Conservation (phyloP, 2,797 vertebrate species). For the Hydrolagus colliei region DNA sequence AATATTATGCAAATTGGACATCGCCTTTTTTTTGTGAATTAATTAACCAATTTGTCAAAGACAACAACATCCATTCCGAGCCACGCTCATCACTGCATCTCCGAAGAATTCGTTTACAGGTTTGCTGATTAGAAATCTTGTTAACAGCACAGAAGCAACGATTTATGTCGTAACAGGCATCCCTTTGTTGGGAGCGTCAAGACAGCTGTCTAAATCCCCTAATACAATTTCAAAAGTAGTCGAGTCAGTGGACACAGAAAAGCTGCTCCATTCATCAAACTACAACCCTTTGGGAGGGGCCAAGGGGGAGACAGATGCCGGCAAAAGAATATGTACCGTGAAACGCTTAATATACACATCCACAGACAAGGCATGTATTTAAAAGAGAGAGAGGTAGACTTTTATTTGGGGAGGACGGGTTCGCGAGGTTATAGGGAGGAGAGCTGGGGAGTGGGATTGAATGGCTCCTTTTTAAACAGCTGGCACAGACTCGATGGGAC, state of each 20-base stretch:
- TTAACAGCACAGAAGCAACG: not conserved
- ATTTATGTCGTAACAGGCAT: not conserved
- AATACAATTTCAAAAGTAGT: slow-evolving; percentile 8
- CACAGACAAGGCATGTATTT: not conserved
- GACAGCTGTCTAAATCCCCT: slow-evolving; percentile 7
- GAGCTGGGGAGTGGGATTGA: no score
- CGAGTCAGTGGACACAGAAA: not conserved
- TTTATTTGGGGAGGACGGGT: no score
- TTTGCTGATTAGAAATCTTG: slow-evolving; percentile 18
- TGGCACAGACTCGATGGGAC: no score
- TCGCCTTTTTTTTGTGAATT: not conserved
- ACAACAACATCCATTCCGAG: not conserved
- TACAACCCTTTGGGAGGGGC: not conserved
- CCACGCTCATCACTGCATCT: not conserved
- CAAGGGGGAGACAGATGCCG: not conserved
- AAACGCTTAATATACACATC: not conserved
- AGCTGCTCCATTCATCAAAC: not conserved
- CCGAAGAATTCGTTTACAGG: not conserved
- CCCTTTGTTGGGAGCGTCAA: not conserved
- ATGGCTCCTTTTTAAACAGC: no score
- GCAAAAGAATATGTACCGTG: not conserved
- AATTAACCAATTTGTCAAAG: not conserved
- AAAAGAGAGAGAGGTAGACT: no score
- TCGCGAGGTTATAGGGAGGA: no score
- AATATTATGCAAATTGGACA: not conserved